Evolutionary conservation across 1,140 invertebrate species (phyloP), one percentile per base, ranked within the genome.

Genomic region (Luehdorfia chinensis): DNA sequence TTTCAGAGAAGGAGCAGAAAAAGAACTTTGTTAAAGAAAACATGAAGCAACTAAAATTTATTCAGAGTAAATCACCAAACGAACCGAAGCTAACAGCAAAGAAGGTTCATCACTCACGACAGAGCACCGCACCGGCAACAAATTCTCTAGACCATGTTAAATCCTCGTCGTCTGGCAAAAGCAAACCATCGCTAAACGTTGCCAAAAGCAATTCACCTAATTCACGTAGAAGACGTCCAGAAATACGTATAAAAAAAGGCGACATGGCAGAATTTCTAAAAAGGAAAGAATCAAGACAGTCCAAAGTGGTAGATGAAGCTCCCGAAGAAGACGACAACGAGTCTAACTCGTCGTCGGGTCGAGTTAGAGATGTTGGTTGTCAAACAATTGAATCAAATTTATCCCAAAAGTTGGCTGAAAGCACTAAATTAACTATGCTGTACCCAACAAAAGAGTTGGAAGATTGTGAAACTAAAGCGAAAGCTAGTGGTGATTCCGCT

Each of bases 11-110:
- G 59, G 79, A 84, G 50, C 79, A 87, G 61, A 87, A 84, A 70
- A 84, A 84, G 61, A 90, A 90, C 65, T 90, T 89, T 51, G 88
- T 90, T 36, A 87, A 75, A 64, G 89, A 90, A 77, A 90, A 90
- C 48, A 87, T 89, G 66, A 87, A 83, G 57, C 87, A 88, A 36
- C 71, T 90, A 16, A 89, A 89, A 59, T 79, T 78, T 45, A 87
- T 89, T 47, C 88, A 89, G 54, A 81, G 79, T 21, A 76, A 87
- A 44, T 71, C 87, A 21, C 68, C 75, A 0, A 85, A 86, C 57
- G 75, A 86, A 23, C 64, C 75, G n/a, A 79, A 80, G 52, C 66
- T 66, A 37, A 65, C 66, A n/a, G 49, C 65, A 12, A 75, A 74
- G 55, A 59, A 52, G 47, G 59, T 55, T 3, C 72, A 69, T 19